A percentile compares a stretch with the other conserved stretches of the same genome.
These are phyloP conservation scores for Dendrolimus houi DNA, from an alignment of 2,888 invertebrate genomes.

Conservation along the genomic window DNA sequence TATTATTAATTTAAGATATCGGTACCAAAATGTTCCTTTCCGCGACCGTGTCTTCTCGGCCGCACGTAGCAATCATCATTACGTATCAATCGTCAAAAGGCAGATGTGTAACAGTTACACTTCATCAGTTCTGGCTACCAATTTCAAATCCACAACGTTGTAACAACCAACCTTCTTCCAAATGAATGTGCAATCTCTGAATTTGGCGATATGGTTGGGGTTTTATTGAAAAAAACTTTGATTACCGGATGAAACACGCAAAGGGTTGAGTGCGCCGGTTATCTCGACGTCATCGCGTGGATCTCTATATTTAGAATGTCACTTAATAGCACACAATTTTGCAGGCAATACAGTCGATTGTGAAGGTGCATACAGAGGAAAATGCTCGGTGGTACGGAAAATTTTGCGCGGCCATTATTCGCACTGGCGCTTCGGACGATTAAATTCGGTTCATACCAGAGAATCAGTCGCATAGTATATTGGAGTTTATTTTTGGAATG, in stretches of 20 bases:
- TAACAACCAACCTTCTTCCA: constrained; percentile 2
- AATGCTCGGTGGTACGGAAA: constrained; percentile 70
- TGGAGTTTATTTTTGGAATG: no score
- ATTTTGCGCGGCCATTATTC: constrained; percentile 69
- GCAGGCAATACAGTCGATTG: constrained; percentile 66
- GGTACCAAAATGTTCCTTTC: constrained; percentile 45
- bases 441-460: constrained; percentile 57
- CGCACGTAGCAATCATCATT: constrained; percentile 44
- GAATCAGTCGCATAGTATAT: constrained; percentile 21
- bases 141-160: constrained; percentile 17
- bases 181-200: constrained; percentile 16
- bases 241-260: constrained; percentile 29
- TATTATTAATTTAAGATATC: constrained; percentile 58
- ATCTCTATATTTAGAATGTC: constrained; percentile 70
- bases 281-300: constrained; percentile 47
- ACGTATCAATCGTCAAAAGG: constrained; percentile 20
- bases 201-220: constrained; percentile 14
- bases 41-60: constrained; percentile 45
- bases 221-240: constrained; percentile 12
- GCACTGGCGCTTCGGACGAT: constrained; percentile 64
- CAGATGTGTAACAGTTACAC: constrained; percentile 63
- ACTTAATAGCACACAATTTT: constrained; percentile 71
- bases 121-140: constrained; percentile 52
- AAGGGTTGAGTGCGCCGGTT: constrained; percentile 49
- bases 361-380: constrained; percentile 69